Evolutionary conservation across 2,113 vertebrate genomes (phyloP).

Genomic region (Neogobius melanostomus): DNA sequence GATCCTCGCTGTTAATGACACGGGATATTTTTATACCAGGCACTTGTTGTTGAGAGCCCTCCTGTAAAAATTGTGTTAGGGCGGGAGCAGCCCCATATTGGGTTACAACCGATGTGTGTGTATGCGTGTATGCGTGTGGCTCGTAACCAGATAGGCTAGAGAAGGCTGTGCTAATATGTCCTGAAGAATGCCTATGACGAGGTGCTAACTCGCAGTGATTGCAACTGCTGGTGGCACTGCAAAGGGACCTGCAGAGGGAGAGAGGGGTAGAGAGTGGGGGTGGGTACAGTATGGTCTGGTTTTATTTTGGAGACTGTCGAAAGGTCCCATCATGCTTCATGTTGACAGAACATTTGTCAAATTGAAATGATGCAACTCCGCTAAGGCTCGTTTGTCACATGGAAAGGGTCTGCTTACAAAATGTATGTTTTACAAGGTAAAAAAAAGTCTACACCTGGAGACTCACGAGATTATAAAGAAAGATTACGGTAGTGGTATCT

Average conservation of each 20-base stretch:
- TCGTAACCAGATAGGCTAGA: conserved; percentile 58
- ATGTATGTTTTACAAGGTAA: conserved; percentile 11
- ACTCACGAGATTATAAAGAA: background rate
- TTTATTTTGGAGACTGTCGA: conserved; percentile 53
- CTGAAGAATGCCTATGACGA: conserved; percentile 75
- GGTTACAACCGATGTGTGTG: conserved; percentile 40
- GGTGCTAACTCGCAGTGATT: conserved; percentile 76
- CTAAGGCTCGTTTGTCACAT: conserved; percentile 28
- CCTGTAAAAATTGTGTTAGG: conserved; percentile 60
- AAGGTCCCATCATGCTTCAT: conserved; percentile 48
- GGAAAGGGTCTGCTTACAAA: conserved; percentile 4
- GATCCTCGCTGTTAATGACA: conserved; percentile 29
- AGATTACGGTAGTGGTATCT: background rate
- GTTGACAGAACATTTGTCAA: conserved; percentile 60
- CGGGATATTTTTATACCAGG: conserved; percentile 65
- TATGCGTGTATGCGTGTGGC: conserved; percentile 31
- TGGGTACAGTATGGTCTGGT: conserved; percentile 4
- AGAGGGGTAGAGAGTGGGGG: background rate
- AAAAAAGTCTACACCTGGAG: conserved; percentile 17
- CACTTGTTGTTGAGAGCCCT: conserved; percentile 60
- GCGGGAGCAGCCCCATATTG: conserved; percentile 45
- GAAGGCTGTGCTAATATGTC: conserved; percentile 72
- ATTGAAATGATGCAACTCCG: conserved; percentile 56
- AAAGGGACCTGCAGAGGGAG: conserved; percentile 10
- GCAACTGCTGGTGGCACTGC: conserved; percentile 59